phyloP scores from a whole-genome alignment of 2,888 invertebrate species.

The Zaprionus lineosus region DNA sequence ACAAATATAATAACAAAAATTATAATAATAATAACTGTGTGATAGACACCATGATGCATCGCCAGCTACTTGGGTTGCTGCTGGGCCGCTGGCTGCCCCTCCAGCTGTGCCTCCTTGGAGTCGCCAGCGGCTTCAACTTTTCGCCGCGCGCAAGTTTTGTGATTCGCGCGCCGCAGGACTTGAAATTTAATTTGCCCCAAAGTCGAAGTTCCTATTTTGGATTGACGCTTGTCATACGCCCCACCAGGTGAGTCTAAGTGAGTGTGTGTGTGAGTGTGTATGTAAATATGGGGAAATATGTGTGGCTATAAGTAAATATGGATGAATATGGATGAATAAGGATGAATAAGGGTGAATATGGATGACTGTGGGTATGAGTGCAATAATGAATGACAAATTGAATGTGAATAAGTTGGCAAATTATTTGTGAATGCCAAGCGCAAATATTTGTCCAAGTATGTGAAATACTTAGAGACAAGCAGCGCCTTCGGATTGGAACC shows the following conservation, averaged over 20 bases:
- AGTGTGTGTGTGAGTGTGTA: neutral
- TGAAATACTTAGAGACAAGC: slow-evolving; percentile 18
- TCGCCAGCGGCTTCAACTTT: slow-evolving; percentile 73
- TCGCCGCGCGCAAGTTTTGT: slow-evolving; percentile 77
- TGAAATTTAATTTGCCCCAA: slow-evolving; percentile 68
- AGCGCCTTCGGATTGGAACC: too few relatives aligned
- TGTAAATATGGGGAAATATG: neutral
- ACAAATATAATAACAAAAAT: slow-evolving; percentile 1
- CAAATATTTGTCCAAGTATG: too few relatives aligned
- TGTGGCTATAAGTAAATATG: neutral
- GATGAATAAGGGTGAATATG: too few relatives aligned
- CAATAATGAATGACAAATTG: too few relatives aligned
- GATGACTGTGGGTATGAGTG: too few relatives aligned
- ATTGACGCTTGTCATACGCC: slow-evolving; percentile 77
- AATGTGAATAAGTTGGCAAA: too few relatives aligned
- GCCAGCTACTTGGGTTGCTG: neutral
- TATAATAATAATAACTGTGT: neutral
- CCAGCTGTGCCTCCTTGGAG: slow-evolving; percentile 3
- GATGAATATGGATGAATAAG: neutral
- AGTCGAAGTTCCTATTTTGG: slow-evolving; percentile 81
- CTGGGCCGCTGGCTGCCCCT: slow-evolving; percentile 8
- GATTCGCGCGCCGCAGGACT: slow-evolving; percentile 66
- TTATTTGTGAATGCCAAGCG: too few relatives aligned
- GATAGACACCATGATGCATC: slow-evolving; percentile 45
- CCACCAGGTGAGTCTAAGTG: slow-evolving; percentile 73